These are phyloP conservation scores for Stichopus horrens DNA, from an alignment of 53 echinoderm and acorn worm genomes.

Conservation along the genomic window DNA sequence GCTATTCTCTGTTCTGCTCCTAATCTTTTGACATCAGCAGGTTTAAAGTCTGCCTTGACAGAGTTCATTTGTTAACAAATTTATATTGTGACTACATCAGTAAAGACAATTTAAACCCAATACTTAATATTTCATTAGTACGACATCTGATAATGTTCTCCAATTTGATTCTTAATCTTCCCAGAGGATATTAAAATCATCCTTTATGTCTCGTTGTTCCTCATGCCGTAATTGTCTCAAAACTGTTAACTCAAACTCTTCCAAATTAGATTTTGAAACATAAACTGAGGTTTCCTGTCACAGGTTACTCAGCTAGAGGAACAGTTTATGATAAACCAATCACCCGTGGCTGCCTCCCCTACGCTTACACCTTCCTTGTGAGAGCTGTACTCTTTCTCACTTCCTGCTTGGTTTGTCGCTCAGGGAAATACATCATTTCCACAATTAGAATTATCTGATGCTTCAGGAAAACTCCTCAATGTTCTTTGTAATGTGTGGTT, in stretches of 20 bases:
- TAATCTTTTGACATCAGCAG: too few species aligned
- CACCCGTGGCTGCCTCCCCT: not conserved
- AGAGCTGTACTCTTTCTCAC: not conserved
- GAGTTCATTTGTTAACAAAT: too few species aligned
- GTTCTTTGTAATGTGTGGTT: not conserved
- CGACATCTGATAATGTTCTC: too few species aligned
- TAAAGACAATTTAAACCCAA: too few species aligned
- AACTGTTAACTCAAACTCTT: not conserved
- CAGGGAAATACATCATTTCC: not conserved
- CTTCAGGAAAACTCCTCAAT: not conserved
- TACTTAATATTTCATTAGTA: too few species aligned
- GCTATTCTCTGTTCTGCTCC: too few species aligned
- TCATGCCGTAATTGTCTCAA: too few species aligned
- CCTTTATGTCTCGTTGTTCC: too few species aligned
- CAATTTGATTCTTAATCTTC: too few species aligned
- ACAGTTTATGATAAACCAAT: not conserved
- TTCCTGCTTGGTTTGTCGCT: not conserved
- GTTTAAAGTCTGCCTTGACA: too few species aligned
- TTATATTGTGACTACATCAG: too few species aligned
- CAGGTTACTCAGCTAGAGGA: not conserved
- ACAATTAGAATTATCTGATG: not conserved
- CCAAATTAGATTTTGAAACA: not conserved
- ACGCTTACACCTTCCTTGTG: not conserved
- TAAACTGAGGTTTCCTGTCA: not conserved
- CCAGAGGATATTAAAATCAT: too few species aligned